phyloP scores from a whole-genome alignment of 2,888 invertebrate species.

The Diplolepis rosae region DNA sequence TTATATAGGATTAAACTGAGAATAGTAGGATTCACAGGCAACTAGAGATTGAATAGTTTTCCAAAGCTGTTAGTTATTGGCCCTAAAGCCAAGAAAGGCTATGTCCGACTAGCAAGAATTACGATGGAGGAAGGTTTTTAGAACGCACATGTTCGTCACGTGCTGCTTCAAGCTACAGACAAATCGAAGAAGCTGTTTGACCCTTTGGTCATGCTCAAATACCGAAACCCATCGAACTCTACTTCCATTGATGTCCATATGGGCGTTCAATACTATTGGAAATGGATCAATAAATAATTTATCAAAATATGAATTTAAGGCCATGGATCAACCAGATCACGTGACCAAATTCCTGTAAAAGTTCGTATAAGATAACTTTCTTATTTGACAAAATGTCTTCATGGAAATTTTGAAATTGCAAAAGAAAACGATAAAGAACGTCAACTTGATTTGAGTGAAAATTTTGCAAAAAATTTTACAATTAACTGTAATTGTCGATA shows the following conservation, averaged over 20 bases:
- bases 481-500: no score
- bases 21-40: slow-evolving; percentile 9
- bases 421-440: no score
- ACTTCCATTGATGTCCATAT: neutral
- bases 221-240: slow-evolving; percentile 24
- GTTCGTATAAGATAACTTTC: no score
- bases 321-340: no score
- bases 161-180: slow-evolving; percentile 28
- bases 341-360: no score
- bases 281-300: no score
- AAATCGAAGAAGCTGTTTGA: slow-evolving; percentile 41
- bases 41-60: slow-evolving; percentile 2
- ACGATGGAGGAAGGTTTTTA: slow-evolving; percentile 32
- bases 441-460: no score
- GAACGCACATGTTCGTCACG: slow-evolving; percentile 35
- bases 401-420: no score
- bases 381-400: no score
- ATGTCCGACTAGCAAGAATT: slow-evolving; percentile 18
- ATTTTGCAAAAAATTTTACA: no score
- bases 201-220: slow-evolving; percentile 42
- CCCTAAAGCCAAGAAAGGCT: slow-evolving; percentile 21
- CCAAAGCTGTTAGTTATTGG: slow-evolving; percentile 22
- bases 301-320: no score
- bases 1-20: slow-evolving; percentile 6
- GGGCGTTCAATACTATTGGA: neutral